Base-by-base conservation (phyloP, 2,113 vertebrate species). In the Sceloporus undulatus region DNA sequence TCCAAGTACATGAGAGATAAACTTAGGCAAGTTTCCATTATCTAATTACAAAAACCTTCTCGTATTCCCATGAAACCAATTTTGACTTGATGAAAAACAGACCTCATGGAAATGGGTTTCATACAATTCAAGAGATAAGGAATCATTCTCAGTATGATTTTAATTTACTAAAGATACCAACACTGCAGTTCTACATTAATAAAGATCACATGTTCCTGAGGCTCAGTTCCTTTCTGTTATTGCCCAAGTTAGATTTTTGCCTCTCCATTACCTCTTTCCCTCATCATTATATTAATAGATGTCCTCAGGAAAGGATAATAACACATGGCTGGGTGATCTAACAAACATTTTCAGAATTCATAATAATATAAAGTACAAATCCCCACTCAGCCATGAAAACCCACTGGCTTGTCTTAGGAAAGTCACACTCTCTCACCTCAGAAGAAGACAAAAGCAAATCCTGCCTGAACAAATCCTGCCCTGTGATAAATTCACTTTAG, bases 31-130 rank as follows among this genome's bases (percentile, higher is more conserved):
- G 95, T 93, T 96, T 95, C 95, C 94, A 96, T 95, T 95, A 94
- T 95, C 95, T 96, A 96, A 96, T 96, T 96, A 96, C 94, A 95
- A 95, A 95, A 96, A 91, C 94, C 92, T 93, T 90, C 91, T 92
- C 89, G 76, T 93, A 96, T 96, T 96, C 95, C 95, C 96, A 95
- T 95, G 95, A 94, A 96, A 96, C 94, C 94, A 93, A 96, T 96
- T 96, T 95, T 96, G 93, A 94, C 94, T 92, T 96, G 95, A 96
- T 95, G 94, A 93, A 95, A 96, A 95, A 16, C 95, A 96, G 94
- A 84, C 94, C 94, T 94, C 85, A 93, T 94, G 92, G 94, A 95
- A 95, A 95, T 93, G 92, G 92, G 90, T 95, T 95, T 95, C 93
- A 93, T 94, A 82, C 0, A 68, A 93, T 94, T 89, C 0, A 2